These are phyloP conservation scores for Todiramphus saurophagus DNA, from an alignment of 2,113 vertebrate species.

Conservation along the genomic window DNA sequence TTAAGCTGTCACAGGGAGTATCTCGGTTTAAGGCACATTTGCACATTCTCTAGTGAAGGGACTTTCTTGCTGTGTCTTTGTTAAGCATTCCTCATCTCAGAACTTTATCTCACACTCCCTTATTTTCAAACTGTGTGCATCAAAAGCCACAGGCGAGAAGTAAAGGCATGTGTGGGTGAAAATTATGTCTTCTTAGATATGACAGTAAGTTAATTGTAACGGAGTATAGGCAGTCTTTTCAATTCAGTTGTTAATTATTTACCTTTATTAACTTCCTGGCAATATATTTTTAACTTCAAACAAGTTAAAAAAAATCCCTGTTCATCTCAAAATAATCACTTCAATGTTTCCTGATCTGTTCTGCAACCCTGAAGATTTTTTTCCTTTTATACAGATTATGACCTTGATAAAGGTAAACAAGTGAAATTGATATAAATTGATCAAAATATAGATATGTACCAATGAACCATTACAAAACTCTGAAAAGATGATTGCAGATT, in stretches of 20 bases:
- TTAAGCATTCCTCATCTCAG: background rate
- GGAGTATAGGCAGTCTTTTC: background rate
- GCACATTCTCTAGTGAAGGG: background rate
- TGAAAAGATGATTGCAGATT: background rate
- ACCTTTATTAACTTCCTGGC: background rate
- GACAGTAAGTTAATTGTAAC: background rate
- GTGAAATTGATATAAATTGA: background rate
- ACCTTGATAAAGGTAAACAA: background rate
- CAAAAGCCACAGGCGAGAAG: background rate
- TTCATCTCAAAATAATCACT: background rate
- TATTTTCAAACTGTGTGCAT: background rate
- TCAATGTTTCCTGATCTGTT: background rate
- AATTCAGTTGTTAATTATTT: conserved; percentile 16
- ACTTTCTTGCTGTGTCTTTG: background rate
- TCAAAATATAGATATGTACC: background rate
- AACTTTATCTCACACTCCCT: background rate
- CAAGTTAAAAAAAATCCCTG: background rate
- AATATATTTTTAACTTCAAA: background rate
- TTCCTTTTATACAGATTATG: background rate
- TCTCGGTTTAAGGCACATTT: background rate
- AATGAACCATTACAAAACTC: background rate
- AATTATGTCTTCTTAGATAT: background rate
- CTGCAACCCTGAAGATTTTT: background rate
- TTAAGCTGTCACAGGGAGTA: background rate
- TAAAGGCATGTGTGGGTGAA: background rate